These are phyloP conservation scores for Drosophila bocki DNA, from an alignment of 1,140 invertebrate species.

Conservation along the genomic window DNA sequence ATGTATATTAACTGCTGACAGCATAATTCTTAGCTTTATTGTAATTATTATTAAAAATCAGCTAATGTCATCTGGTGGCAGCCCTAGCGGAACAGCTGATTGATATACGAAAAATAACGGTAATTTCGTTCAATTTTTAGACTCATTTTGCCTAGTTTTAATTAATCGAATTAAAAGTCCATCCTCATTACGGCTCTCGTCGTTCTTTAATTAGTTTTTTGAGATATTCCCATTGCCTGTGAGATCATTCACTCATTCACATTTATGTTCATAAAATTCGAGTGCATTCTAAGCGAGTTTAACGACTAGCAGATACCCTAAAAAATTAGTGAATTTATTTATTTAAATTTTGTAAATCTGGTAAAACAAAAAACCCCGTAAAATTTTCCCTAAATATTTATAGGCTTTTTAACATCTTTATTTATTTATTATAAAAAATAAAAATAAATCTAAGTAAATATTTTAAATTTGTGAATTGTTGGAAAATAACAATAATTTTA, in stretches of 20 bases:
- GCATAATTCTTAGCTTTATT: background rate
- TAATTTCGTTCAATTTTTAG: background rate
- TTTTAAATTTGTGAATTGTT: too few relatives aligned
- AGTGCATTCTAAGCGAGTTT: background rate
- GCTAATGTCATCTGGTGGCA: background rate
- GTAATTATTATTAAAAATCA: background rate
- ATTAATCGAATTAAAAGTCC: slow-evolving; percentile 13
- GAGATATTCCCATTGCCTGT: background rate
- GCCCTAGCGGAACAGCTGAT: background rate
- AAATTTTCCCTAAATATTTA: too few relatives aligned
- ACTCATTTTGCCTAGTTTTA: background rate
- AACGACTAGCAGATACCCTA: background rate
- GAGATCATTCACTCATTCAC: background rate
- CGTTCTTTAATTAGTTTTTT: slow-evolving; percentile 13
- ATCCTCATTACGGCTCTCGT: background rate
- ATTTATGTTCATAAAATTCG: background rate
- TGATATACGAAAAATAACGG: slow-evolving; percentile 2
- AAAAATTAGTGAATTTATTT: background rate
- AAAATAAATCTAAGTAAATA: too few relatives aligned
- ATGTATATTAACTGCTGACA: background rate
- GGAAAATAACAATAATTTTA: too few relatives aligned
- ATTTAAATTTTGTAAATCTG: background rate
- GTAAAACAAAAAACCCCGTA: too few relatives aligned
- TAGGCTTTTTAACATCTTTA: too few relatives aligned
- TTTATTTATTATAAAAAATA: too few relatives aligned